These are phyloP conservation scores for Hypomesus transpacificus DNA, from an alignment of 2,113 vertebrate genomes.

Conservation along the genomic window DNA sequence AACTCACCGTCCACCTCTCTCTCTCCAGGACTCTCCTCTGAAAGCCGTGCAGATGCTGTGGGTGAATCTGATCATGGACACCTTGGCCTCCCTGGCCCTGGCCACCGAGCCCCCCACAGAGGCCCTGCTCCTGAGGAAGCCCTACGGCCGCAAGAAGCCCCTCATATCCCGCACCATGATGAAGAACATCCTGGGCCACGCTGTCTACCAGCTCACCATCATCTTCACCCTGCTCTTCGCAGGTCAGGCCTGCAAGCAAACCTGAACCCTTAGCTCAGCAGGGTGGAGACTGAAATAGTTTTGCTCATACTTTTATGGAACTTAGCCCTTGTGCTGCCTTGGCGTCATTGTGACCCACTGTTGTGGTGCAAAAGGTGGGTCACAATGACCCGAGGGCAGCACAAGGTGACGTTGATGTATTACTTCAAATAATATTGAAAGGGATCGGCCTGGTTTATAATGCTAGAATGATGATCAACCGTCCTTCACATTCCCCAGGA, in stretches of 20 bases:
- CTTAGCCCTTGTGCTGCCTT: no score
- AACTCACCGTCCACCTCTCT: not conserved
- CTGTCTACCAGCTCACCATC: constrained; percentile 87
- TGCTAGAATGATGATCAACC: no score
- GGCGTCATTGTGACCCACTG: no score
- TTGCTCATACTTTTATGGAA: no score
- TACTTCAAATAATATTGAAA: no score
- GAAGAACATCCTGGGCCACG: constrained; percentile 98
- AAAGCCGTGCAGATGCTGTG: constrained; percentile 99
- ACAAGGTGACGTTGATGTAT: no score
- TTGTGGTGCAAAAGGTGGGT: no score
- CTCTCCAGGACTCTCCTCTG: constrained; percentile 90
- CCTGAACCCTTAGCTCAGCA: not conserved
- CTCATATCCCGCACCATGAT: constrained; percentile 98
- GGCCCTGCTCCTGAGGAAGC: constrained; percentile 86
- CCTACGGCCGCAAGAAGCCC: constrained; percentile 95
- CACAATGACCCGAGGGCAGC: no score
- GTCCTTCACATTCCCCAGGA: no score
- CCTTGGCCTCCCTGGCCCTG: constrained; percentile 92
- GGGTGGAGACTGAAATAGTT: no score
- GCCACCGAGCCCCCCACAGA: constrained; percentile 97
- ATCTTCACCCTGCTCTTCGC: constrained; percentile 94
- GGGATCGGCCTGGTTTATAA: no score
- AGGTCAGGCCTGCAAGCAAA: constrained; percentile 74
- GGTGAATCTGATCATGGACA: constrained; percentile 99